These are phyloP conservation scores for Zosterops pallidus DNA, from an alignment of 2,113 vertebrate species.

Conservation along the genomic window DNA sequence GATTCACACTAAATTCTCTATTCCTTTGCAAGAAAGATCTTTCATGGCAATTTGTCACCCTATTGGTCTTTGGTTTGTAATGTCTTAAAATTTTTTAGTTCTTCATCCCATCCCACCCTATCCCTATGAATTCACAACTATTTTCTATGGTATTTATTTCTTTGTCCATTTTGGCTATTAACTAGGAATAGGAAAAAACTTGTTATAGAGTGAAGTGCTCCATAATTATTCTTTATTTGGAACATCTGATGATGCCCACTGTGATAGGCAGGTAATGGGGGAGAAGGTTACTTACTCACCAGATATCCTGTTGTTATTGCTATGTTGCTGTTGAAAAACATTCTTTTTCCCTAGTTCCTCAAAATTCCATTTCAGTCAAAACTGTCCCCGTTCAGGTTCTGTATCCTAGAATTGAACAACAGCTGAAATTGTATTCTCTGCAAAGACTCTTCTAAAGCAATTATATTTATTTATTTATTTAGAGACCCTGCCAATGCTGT, in stretches of 20 bases:
- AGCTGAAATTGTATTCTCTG: not conserved
- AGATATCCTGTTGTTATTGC: not conserved
- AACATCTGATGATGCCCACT: not conserved
- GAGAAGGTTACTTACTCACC: not conserved
- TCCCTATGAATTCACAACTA: not conserved
- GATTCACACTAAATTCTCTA: not conserved
- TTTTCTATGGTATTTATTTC: not conserved
- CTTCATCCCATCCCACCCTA: not conserved
- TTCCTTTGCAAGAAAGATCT: not conserved
- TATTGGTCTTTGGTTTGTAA: not conserved
- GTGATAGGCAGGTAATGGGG: not conserved
- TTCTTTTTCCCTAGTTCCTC: not conserved
- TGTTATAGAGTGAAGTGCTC: not conserved
- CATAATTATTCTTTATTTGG: not conserved
- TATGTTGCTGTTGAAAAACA: not conserved
- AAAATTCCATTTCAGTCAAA: not conserved
- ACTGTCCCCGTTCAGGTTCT: not conserved
- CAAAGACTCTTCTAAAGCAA: not conserved
- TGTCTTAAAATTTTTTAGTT: not conserved
- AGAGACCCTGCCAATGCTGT: not conserved
- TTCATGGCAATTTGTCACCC: not conserved
- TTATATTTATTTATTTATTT: not conserved
- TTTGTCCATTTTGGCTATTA: not conserved
- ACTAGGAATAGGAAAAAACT: not conserved
- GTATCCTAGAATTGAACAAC: not conserved